These are phyloP conservation scores for Gallinago media DNA, from an alignment of 2,113 vertebrate genomes.

Conservation along the genomic window DNA sequence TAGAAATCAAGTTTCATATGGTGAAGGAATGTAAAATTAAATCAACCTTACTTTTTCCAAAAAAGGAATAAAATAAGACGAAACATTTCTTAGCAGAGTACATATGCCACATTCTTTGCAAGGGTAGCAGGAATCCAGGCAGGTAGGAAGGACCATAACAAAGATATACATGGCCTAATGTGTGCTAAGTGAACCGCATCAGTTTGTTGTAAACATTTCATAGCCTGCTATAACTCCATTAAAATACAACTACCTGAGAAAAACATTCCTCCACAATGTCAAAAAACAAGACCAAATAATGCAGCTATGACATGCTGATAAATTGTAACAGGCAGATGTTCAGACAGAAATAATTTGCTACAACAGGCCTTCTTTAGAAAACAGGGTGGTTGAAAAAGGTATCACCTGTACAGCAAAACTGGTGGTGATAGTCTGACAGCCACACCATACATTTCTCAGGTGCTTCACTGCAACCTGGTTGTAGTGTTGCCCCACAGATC, in stretches of 20 bases:
- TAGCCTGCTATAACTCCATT: not conserved
- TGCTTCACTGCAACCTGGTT: not conserved
- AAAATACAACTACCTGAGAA: not conserved
- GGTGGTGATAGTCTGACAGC: not conserved
- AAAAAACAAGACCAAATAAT: not conserved
- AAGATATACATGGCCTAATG: not conserved
- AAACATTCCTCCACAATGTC: not conserved
- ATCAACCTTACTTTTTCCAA: not conserved
- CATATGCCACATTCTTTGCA: not conserved
- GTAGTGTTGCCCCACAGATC: not conserved
- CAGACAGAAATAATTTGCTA: not conserved
- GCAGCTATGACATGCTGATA: not conserved
- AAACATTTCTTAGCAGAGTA: not conserved
- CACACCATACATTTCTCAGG: not conserved
- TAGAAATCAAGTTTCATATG: not conserved
- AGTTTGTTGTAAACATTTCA: not conserved
- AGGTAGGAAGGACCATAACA: not conserved
- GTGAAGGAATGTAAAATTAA: not conserved
- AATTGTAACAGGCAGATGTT: not conserved
- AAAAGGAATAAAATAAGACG: not conserved
- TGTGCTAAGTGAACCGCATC: not conserved
- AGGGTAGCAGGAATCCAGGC: not conserved
- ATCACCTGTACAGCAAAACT: not conserved
- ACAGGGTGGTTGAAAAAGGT: fast-evolving
- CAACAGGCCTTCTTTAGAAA: not conserved